Evolutionary conservation across 1,140 invertebrate genomes (phyloP), one percentile per base, ranked within the genome.

Genomic region (Geopemphigus sp.): DNA sequence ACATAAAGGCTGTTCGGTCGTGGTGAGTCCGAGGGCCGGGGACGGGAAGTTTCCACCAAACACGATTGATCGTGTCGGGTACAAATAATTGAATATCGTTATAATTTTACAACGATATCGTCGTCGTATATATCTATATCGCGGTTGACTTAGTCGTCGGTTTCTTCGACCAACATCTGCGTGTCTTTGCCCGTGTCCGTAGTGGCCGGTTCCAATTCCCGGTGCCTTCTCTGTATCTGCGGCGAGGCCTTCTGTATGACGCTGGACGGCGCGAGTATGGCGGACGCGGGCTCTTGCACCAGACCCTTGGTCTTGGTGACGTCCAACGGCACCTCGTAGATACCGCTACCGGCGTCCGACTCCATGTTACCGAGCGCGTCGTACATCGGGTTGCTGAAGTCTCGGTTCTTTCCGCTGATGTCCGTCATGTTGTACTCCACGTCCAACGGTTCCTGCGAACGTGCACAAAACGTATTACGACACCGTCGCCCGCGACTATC

Each of bases 371-470:
- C 89, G 14, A 93, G 90, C 1, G 90, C 95, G 84, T 98, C 95
- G 85, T 97, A 98, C 94, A 98, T 96, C 14, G 96, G 96, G 87
- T 97, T 98, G 84, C 92, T 93, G 86, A 98, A 97, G 86, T 98
- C 95, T 73, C 95, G 89, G 72, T 91, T 92, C 85, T 94, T 94
- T 81, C 87, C 87, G 81, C 88, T 88, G 47, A 92, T 88, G 66
- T 93, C 91, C 61, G 89, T 89, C 72, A 94, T 86, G 24, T 70
- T 91, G 85, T 94, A 94, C 57, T 93, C 92, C 45, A 91, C 91
- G 83, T 95, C 92, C 82, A 91, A 84, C 1, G 89, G 88, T 82
- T 90, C 88, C 88, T 90, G 80, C n/a, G 83, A 83, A 82, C 5
- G 63, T 17, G n/a, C n/a, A n/a, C n/a, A n/a, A n/a, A 80, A 22